phyloP scores from a whole-genome alignment of 2,888 invertebrate species.

The Cryptus armator region DNA sequence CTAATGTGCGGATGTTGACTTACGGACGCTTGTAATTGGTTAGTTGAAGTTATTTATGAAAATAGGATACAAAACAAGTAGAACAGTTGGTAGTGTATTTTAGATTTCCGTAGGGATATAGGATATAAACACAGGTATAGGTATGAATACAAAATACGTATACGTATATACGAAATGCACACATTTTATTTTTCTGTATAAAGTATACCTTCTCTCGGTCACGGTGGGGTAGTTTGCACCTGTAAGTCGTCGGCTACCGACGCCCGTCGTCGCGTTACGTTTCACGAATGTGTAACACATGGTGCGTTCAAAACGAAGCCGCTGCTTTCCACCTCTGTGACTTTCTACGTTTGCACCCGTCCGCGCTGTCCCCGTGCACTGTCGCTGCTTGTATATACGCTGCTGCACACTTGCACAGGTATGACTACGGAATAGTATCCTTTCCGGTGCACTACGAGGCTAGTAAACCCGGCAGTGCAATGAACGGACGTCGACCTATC shows the following conservation, averaged over 20 bases:
- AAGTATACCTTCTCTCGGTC: constrained; percentile 74
- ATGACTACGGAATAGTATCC: not conserved
- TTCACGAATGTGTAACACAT: constrained; percentile 73
- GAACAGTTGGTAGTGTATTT: constrained; percentile 31
- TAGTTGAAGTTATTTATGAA: not conserved
- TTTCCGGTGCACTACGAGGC: constrained; percentile 13
- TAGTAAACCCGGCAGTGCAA: constrained; percentile 25
- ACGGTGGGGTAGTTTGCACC: constrained; percentile 84
- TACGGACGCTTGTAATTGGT: not conserved
- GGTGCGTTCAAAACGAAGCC: constrained; percentile 58
- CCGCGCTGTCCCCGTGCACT: constrained; percentile 55
- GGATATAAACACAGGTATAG: not conserved
- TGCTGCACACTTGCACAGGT: constrained; percentile 52
- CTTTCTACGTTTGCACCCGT: constrained; percentile 62
- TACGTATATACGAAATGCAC: constrained; percentile 31
- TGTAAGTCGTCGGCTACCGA: constrained; percentile 72
- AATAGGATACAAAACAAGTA: not conserved
- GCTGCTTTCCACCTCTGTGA: constrained; percentile 65
- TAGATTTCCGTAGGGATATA: constrained; percentile 26
- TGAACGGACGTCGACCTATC: constrained; percentile 34
- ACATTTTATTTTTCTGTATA: constrained; percentile 23
- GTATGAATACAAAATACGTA: constrained; percentile 23
- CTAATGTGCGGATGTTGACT: not conserved
- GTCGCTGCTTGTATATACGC: constrained; percentile 3
- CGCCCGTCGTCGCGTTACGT: constrained; percentile 47